Evolutionary conservation across 2,888 invertebrate genomes (phyloP).

Genomic region (Pristionchus exspectatus): DNA sequence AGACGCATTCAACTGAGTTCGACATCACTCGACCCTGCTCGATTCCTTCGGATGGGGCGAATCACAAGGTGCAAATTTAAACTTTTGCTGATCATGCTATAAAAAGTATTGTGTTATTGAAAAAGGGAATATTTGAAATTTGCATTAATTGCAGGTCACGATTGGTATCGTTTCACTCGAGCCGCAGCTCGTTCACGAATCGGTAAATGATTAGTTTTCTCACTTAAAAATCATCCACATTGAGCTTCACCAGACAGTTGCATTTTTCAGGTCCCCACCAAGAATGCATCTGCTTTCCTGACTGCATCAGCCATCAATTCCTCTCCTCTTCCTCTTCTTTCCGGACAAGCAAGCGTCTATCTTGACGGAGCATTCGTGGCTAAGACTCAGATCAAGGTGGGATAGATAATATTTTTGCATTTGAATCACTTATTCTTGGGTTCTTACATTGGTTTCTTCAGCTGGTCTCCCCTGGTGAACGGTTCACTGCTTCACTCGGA

Average conservation of each 20-base stretch:
- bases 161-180: constrained; percentile 79
- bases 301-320: constrained; percentile 69
- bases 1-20: constrained; percentile 78
- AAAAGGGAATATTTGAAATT: no score
- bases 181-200: constrained; percentile 78
- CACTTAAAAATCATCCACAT: neutral
- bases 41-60: constrained; percentile 78
- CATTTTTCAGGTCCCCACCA: constrained; percentile 74
- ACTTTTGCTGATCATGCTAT: neutral
- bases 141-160: constrained; percentile 65
- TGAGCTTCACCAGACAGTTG: neutral
- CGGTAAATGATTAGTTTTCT: no score
- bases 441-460: constrained; percentile 62
- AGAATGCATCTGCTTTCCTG: constrained; percentile 70
- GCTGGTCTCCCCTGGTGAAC: constrained; percentile 79
- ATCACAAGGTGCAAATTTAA: constrained; percentile 75
- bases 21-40: constrained; percentile 77
- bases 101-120: neutral
- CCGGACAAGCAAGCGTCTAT: constrained; percentile 71
- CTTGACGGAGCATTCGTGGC: constrained; percentile 71
- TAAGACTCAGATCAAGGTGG: constrained; percentile 58
- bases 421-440: no score
- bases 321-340: constrained; percentile 67
- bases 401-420: no score
- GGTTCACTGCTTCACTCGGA: constrained; percentile 80